A percentile compares a stretch with the other conserved stretches of the same genome.
Evolutionary conservation across 2,888 invertebrate genomes (phyloP).

Genomic region (Ametastegia equiseti): DNA sequence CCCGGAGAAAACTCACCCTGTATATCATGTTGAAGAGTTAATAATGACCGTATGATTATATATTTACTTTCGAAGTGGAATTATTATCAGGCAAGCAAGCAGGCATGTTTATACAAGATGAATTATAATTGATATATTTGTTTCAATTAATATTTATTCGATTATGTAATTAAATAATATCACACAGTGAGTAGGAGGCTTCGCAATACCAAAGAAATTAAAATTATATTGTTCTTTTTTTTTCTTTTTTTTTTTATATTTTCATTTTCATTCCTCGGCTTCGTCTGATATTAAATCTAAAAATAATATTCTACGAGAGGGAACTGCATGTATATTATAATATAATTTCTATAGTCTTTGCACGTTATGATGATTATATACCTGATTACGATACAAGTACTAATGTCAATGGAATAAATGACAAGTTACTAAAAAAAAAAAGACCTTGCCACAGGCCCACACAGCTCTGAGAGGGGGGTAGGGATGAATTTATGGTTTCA

Average conservation of each 20-base stretch:
- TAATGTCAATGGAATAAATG: background rate
- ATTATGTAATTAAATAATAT: constrained; percentile 43
- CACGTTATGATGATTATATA: background rate
- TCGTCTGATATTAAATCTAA: constrained; percentile 1
- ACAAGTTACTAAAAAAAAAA: background rate
- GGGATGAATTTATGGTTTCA: background rate
- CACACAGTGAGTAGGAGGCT: constrained; percentile 41
- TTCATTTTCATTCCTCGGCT: background rate
- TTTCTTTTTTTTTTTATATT: background rate
- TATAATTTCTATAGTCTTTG: constrained; percentile 20
- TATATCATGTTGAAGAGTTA: no score
- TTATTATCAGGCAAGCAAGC: background rate
- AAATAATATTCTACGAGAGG: constrained; percentile 13
- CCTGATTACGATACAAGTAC: constrained; percentile 22
- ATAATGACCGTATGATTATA: no score
- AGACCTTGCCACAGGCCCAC: background rate
- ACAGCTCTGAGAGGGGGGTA: background rate
- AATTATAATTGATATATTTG: constrained; percentile 22
- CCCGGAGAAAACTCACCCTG: no score
- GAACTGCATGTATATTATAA: no score
- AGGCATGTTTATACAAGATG: constrained; percentile 6
- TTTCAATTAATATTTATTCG: constrained; percentile 43
- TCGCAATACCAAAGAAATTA: constrained; percentile 34
- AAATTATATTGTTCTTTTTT: constrained; percentile 55
- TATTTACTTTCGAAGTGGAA: background rate